Conservation (phyloP, 2,888 invertebrate species). For the Prionchulus punctatus region DNA sequence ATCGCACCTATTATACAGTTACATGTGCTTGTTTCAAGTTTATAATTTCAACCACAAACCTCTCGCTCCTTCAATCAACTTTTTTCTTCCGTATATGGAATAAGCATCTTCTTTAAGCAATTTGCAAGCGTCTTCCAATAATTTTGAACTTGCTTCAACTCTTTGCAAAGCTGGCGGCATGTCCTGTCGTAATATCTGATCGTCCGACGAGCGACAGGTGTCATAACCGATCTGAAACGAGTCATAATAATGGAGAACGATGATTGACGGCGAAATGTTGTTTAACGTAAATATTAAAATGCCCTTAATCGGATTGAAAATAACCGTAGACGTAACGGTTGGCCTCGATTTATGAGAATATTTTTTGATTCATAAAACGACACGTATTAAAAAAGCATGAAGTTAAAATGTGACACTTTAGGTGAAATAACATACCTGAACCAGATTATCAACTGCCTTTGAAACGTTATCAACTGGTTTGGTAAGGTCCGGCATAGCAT, state of each 20-base stretch:
- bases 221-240: slow-evolving; percentile 70
- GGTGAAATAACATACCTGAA: slow-evolving; percentile 54
- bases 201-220: slow-evolving; percentile 92
- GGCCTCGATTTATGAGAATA: too few relatives aligned
- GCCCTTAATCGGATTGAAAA: too few relatives aligned
- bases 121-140: slow-evolving; percentile 84
- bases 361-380: too few relatives aligned
- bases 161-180: slow-evolving; percentile 89
- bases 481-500: slow-evolving; percentile 97
- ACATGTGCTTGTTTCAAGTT: too few relatives aligned
- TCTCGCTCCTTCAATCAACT: slow-evolving; percentile 41
- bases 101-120: slow-evolving; percentile 85
- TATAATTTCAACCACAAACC: slow-evolving; percentile 26
- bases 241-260: too few relatives aligned
- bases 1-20: too few relatives aligned
- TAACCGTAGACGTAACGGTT: too few relatives aligned
- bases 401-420: too few relatives aligned
- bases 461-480: slow-evolving; percentile 91
- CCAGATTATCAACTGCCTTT: slow-evolving; percentile 86
- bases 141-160: slow-evolving; percentile 81
- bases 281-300: background rate
- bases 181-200: slow-evolving; percentile 81
- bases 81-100: slow-evolving; percentile 67
- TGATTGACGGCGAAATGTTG: too few relatives aligned
- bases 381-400: too few relatives aligned